Conservation (phyloP, 2,888 invertebrate species). For the Papilio gigon region DNA sequence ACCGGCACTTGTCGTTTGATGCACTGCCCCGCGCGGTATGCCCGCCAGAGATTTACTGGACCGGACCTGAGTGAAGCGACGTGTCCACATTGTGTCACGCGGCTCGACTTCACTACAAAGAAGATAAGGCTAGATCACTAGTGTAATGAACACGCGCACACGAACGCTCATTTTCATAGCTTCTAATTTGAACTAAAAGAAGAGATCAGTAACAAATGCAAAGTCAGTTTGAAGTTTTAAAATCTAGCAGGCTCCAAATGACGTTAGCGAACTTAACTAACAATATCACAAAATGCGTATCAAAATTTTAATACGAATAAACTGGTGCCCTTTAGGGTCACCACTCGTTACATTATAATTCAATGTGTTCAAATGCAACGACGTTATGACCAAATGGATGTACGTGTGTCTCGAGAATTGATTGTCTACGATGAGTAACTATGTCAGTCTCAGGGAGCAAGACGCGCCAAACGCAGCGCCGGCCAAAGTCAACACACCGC, state of each 20-base stretch:
- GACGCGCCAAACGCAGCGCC: conserved; percentile 39
- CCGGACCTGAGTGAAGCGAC: conserved; percentile 14
- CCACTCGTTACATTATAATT: too few species aligned
- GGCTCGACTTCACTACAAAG: background rate
- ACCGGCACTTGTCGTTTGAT: conserved; percentile 56
- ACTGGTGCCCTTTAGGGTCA: too few species aligned
- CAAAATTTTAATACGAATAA: too few species aligned
- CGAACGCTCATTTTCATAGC: background rate
- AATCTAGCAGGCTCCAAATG: too few species aligned
- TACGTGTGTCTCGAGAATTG: background rate
- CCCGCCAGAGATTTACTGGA: conserved; percentile 48
- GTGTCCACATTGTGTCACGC: conserved; percentile 5
- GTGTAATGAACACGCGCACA: background rate
- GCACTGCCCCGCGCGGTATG: conserved; percentile 48
- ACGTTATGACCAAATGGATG: background rate
- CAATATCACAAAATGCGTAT: too few species aligned
- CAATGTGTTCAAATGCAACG: background rate
- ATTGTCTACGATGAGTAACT: background rate
- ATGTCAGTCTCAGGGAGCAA: conserved; percentile 16
- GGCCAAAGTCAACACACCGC: conserved; percentile 43
- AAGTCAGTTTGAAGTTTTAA: too few species aligned
- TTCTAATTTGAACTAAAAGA: background rate
- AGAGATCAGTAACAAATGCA: too few species aligned
- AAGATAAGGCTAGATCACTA: background rate
- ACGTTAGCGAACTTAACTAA: background rate